Evolutionary conservation across 1,140 invertebrate genomes (phyloP), one percentile per base, ranked within the genome.

Genomic region (Drosophila persimilis): DNA sequence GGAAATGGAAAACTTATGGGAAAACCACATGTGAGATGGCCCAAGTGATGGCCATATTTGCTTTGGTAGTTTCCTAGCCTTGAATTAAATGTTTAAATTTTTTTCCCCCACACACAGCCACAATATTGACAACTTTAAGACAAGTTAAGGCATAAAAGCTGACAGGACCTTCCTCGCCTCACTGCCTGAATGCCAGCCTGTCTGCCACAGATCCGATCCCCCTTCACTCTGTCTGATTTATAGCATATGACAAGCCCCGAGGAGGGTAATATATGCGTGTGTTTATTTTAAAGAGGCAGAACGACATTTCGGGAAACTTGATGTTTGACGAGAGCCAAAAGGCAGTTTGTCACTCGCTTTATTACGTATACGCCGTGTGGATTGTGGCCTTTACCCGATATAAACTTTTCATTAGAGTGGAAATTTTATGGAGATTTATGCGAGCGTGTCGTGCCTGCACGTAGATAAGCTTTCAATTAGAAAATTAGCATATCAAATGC

Each of bases 401-500:
- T 55, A 46, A 70, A 59, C 45, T 65, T 70, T 39, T 17, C 60
- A 66, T 56, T 61, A 39, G 22, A 24, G 35, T 24, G 44, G 24
- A 72, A 76, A 71, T 80, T 77, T 39, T 77, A 81, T 80, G 78
- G 46, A 64, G 78, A 73, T 67, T 64, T 31, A 71, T 71, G 54
- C 51, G 15, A 51, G 43, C 55, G 47, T 52, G 39, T 41, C 20
- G 43, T 20, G 39, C 15, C 26, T 55, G 69, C 55, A 55, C 64
- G 63, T 73, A 59, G 13, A 45, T 41, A 70, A 31, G 47, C 41
- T 53, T 56, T 78, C 79, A 78, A 70, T 77, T 47, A 48, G 39
- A 73, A 83, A 78, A 81, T 81, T 81, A 81, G 78, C 78, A 83
- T 81, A 67, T 67, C 60, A 81, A 70, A 83, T 83, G 47, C 77